phyloP scores from a whole-genome alignment of 2,888 invertebrate species.

The Dicycla oo region DNA sequence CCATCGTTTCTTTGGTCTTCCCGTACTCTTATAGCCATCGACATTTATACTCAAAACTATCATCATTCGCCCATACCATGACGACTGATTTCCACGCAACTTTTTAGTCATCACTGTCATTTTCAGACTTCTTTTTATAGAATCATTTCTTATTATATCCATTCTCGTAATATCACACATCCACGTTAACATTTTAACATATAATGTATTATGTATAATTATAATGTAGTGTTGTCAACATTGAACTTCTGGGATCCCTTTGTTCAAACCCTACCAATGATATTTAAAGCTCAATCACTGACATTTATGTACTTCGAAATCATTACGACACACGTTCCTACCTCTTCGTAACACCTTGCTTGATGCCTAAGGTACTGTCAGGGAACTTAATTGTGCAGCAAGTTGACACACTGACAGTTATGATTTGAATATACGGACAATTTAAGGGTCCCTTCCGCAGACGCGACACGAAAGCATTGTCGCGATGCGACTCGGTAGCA shows the following conservation, averaged over 20 bases:
- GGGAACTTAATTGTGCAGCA: neutral
- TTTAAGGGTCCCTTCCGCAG: no score
- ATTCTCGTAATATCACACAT: neutral
- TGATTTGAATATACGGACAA: neutral
- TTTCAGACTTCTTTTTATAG: neutral
- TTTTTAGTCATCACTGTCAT: no score
- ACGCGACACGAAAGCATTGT: no score
- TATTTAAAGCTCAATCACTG: constrained; percentile 53
- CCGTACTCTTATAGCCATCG: no score
- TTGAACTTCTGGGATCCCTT: constrained; percentile 27
- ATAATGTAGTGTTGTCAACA: constrained; percentile 1
- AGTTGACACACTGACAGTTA: neutral
- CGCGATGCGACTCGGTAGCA: no score
- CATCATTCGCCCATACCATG: no score
- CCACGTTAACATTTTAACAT: neutral
- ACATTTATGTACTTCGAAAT: constrained; percentile 39
- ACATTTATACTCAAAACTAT: no score
- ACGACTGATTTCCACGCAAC: no score
- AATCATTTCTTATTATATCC: neutral
- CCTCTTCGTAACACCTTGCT: neutral
- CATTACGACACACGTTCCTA: constrained; percentile 19
- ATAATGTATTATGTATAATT: neutral
- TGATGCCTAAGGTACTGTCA: no score
- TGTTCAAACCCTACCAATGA: constrained; percentile 40
- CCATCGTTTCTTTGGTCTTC: no score